Percentiles rank a stretch among this genome's conserved stretches.
Evolutionary conservation across 2,113 vertebrate species (phyloP).

Genomic region (Pagrus major): DNA sequence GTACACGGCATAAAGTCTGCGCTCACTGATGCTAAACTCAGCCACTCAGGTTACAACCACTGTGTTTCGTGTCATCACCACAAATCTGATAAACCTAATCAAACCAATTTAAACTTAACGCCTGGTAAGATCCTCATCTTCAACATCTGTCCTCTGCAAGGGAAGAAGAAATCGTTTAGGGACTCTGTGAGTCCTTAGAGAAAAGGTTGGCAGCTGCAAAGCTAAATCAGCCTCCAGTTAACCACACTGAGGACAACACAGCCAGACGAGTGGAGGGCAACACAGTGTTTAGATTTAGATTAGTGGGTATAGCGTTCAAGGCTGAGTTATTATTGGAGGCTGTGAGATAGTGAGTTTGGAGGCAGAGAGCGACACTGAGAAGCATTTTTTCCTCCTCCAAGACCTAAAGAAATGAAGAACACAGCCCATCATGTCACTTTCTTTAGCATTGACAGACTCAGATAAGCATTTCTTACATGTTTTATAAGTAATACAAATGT

Average conservation of each 20-base stretch:
- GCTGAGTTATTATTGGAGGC: conserved; percentile 24
- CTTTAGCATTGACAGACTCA: background rate
- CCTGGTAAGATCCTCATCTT: background rate
- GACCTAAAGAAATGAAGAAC: background rate
- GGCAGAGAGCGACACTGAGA: background rate
- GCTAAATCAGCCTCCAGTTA: conserved; percentile 23
- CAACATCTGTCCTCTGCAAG: background rate
- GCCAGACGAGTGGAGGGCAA: conserved; percentile 37
- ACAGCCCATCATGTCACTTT: too few species aligned
- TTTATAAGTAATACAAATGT: background rate
- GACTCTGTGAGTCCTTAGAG: conserved; percentile 12
- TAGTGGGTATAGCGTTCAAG: conserved; percentile 21
- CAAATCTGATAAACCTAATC: background rate
- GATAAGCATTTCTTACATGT: background rate
- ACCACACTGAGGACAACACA: conserved; percentile 17
- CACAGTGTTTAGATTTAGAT: conserved; percentile 31
- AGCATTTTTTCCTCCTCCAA: background rate
- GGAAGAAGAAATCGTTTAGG: background rate
- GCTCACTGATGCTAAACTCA: background rate
- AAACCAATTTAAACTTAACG: background rate
- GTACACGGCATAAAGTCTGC: background rate
- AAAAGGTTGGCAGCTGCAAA: conserved; percentile 13
- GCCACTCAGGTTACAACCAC: too few species aligned
- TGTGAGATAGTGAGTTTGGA: conserved; percentile 15
- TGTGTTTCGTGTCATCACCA: background rate